Evolutionary conservation across 1,140 invertebrate species (phyloP).

Genomic region (Homarus americanus): DNA sequence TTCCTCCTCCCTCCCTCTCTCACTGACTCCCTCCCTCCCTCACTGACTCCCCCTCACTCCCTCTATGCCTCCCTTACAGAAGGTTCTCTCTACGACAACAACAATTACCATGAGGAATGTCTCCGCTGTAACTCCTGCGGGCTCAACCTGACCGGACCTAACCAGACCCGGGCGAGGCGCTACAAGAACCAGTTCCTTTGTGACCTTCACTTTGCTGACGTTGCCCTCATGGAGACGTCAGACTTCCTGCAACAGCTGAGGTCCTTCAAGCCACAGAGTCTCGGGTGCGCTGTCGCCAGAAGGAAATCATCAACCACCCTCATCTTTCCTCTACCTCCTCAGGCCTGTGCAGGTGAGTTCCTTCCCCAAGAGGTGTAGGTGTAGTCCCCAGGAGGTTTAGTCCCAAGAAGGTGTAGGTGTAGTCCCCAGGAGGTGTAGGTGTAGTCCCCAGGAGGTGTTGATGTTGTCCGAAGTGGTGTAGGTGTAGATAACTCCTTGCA

Average conservation of each 20-base stretch:
- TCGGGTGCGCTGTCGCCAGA: conserved; percentile 94
- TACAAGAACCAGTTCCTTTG: conserved; percentile 93
- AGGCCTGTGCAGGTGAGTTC: conserved; percentile 91
- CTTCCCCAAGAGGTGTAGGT: too few species aligned
- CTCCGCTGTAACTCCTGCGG: conserved; percentile 95
- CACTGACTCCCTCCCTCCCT: neutral
- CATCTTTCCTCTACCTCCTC: conserved; percentile 94
- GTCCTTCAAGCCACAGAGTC: conserved; percentile 95
- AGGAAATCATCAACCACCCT: conserved; percentile 95
- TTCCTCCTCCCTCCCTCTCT: neutral
- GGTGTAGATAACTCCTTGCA: too few species aligned
- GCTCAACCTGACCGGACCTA: conserved; percentile 92
- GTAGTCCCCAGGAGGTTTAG: too few species aligned
- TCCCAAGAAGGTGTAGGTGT: too few species aligned
- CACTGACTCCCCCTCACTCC: neutral
- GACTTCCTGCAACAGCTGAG: conserved; percentile 97
- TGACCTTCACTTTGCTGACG: conserved; percentile 94
- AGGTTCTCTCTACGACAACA: conserved; percentile 94
- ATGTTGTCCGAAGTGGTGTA: neutral
- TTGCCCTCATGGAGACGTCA: conserved; percentile 95
- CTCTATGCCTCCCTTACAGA: conserved; percentile 81
- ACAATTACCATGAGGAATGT: conserved; percentile 97
- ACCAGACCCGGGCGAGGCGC: conserved; percentile 88
- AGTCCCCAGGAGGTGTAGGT: too few species aligned
- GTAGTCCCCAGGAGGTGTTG: too few species aligned